Base-by-base conservation (phyloP, 2,113 vertebrate genomes). In the Hippopotamus amphibius region DNA sequence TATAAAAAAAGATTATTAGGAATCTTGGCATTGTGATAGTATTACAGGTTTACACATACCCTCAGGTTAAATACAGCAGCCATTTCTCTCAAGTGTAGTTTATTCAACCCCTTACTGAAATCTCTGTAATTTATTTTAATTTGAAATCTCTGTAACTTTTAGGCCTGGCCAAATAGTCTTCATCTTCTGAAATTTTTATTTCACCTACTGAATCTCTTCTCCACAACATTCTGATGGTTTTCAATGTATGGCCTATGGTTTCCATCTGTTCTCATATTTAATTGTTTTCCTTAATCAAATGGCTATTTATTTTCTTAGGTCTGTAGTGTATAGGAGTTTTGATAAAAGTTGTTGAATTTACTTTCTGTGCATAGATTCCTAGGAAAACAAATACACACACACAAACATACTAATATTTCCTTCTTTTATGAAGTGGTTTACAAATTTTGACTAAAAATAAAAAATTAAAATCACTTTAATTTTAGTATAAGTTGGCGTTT, bases 391-490 rank as follows among this genome's bases (percentile, higher is more conserved):
- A 82, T 68, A 30, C 4, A 59, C 59, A 43, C 13, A 46, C 0
- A 81, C 16, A 88, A 46, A 3, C 3, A 66, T 48, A 86, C 13
- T 55, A 37, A 41, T 9, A 81, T 76, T 92, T 59, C 17, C 80
- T 69, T 82, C 11, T 50, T 37, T 82, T 88, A 22, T 33, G 33
- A 74, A 79, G 48, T 33, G 12, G 37, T 46, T 96, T 94, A 81
- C 16, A 41, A 92, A 55, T 63, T 93, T 88, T 76, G 50, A 81
- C 33, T 74, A 6, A 89, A 92, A 95, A 37, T 76, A 30, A 96
- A 59, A 94, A 83, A 26, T 7, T 81, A 41, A 82, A 82, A 26
- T 16, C 33, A 53, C 12, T 61, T 94, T 76, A 26, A 83, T 87
- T 68, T 93, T 97, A 77, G 41, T 65, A 19, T 84, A 50, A 59